A percentile compares a stretch with the other conserved stretches of the same genome.
Evolutionary conservation across 2,113 vertebrate genomes (phyloP).

Genomic region (Edolisoma coerulescens): DNA sequence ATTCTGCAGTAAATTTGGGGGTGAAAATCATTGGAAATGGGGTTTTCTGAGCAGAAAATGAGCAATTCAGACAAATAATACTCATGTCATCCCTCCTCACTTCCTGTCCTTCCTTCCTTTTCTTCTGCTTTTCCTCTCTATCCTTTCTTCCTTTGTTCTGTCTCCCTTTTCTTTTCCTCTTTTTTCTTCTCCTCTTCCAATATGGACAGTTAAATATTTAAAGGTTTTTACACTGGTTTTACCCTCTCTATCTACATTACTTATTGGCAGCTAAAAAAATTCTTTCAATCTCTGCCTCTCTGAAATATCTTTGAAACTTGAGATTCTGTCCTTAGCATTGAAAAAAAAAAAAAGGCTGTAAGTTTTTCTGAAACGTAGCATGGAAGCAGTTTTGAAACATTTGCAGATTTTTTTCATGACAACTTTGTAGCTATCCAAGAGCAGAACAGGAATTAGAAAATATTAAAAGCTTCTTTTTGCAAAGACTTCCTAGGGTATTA

Average conservation of each 20-base stretch:
- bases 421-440: not conserved
- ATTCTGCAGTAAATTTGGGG: not conserved
- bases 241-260: not conserved
- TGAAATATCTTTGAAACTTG: not conserved
- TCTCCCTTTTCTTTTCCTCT: not conserved
- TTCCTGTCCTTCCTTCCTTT: not conserved
- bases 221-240: not conserved
- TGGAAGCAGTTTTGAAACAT: not conserved
- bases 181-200: not conserved
- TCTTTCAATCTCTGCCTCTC: not conserved
- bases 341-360: not conserved
- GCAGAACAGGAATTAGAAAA: not conserved
- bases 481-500: not conserved
- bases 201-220: not conserved
- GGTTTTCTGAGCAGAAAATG: not conserved
- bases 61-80: not conserved
- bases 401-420: not conserved
- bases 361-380: not conserved
- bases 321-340: not conserved
- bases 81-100: not conserved
- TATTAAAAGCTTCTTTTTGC: not conserved
- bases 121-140: not conserved
- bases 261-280: not conserved
- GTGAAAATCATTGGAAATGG: not conserved
- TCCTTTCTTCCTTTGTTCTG: not conserved